Evolutionary conservation across 37 sponge, comb jelly and placozoan species (phyloP).

Genomic region (Dysidea cf. avara): DNA sequence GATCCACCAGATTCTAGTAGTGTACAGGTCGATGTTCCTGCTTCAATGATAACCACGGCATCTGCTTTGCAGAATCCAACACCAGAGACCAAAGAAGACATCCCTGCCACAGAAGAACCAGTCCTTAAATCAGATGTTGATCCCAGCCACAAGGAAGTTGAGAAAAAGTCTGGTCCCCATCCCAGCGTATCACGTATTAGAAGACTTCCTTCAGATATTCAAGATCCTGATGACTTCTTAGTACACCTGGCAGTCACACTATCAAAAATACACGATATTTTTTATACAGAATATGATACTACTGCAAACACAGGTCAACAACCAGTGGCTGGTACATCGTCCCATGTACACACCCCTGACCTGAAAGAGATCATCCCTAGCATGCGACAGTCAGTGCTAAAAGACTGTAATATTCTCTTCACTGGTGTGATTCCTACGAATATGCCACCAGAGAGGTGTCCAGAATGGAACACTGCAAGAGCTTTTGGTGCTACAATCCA

Average conservation of each 20-base stretch:
- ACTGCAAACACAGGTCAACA: background rate
- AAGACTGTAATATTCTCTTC: slow-evolving; percentile 76
- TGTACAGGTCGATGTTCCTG: background rate
- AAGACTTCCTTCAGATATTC: slow-evolving; percentile 23
- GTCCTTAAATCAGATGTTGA: too few relatives aligned
- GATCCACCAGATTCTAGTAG: background rate
- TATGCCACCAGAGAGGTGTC: slow-evolving; percentile 62
- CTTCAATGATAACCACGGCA: background rate
- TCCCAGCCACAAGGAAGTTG: too few relatives aligned
- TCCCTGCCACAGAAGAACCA: too few relatives aligned
- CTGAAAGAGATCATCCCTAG: slow-evolving; percentile 83
- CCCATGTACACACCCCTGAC: slow-evolving; percentile 75
- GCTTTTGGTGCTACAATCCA: slow-evolving; percentile 88
- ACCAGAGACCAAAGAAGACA: too few relatives aligned
- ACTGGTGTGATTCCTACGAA: slow-evolving; percentile 96
- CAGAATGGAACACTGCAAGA: slow-evolving; percentile 87
- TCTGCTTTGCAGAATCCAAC: background rate
- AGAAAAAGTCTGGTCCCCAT: background rate
- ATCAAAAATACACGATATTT: slow-evolving; percentile 64
- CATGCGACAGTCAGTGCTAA: slow-evolving; percentile 71
- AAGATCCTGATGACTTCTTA: slow-evolving; percentile 80
- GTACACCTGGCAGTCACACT: slow-evolving; percentile 58
- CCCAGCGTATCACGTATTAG: background rate
- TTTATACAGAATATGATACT: slow-evolving; percentile 55
- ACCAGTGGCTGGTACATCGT: background rate